Percentiles rank a stretch among this genome's conserved stretches.
Evolutionary conservation across 2,113 vertebrate genomes (phyloP).

Genomic region (Gambusia affinis): DNA sequence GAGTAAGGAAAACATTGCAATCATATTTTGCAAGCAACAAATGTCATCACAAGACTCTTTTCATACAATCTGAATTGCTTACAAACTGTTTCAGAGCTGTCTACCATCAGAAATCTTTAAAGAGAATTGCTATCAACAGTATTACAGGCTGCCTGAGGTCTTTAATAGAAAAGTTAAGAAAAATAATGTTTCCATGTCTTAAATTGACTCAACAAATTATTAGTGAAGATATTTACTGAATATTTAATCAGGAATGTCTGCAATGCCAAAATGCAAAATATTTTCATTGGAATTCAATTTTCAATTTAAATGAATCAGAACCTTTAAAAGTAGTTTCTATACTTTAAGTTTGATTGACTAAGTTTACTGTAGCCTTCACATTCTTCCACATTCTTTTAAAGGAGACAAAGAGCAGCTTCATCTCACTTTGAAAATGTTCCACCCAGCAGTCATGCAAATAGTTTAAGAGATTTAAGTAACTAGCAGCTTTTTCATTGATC

Average conservation of each 20-base stretch:
- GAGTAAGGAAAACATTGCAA: background rate
- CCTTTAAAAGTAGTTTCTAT: background rate
- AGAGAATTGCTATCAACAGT: background rate
- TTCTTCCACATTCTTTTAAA: background rate
- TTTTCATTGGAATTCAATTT: slow-evolving; percentile 11
- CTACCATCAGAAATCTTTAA: background rate
- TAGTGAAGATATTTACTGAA: background rate
- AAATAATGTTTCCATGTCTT: background rate
- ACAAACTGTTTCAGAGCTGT: too few relatives aligned
- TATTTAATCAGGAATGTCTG: background rate
- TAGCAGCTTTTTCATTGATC: background rate
- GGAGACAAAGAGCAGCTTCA: slow-evolving; percentile 7
- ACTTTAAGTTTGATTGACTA: background rate
- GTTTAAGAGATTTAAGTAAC: slow-evolving; percentile 23
- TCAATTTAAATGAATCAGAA: background rate
- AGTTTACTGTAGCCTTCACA: slow-evolving; percentile 16
- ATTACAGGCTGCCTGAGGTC: background rate
- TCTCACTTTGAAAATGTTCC: slow-evolving; percentile 6
- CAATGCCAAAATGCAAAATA: background rate
- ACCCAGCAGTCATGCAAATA: slow-evolving; percentile 32
- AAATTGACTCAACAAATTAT: background rate
- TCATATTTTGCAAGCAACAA: too few relatives aligned
- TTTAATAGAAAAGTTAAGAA: background rate
- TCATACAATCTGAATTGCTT: too few relatives aligned
- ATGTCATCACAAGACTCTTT: too few relatives aligned